Evolutionary conservation across 2,888 invertebrate genomes (phyloP), one percentile per base, ranked within the genome.

Genomic region (Temnothorax unifasciatus): DNA sequence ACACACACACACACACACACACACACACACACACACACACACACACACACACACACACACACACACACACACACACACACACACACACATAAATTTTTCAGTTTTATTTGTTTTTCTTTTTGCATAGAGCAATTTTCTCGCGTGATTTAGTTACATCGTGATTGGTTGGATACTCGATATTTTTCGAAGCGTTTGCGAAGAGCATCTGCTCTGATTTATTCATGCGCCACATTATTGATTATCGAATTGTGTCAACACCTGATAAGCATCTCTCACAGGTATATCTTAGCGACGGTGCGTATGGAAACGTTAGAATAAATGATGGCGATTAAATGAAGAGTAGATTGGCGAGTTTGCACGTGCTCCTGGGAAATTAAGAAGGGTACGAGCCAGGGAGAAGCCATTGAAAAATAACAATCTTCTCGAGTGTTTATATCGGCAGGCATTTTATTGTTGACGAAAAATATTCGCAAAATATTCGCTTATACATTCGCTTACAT

Each of bases 191-290:
- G 34, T 71, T 38, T 47, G 34, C 74, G 38, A n/a, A 21, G 11
- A 59, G 47, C 21, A 21, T 47, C 25, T 47, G 47, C 25, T 81
- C 13, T 34, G 25, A 29, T 59, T 81, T 47, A 47, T 61, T 79
- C 74, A 44, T 47, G 57, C 21, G 47, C 29, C 21, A 5, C 25
- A 25, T 73, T 81, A 81, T 81, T 59, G 74, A 81, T 81, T 81
- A 79, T 59, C 34, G 73, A 73, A 38, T 52, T 76, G 47, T 76
- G 76, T 71, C 44, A 57, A 71, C 57, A 79, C 11, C 29, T 69
- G 57, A 18, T 71, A 79, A 71, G 34, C 44, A 34, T 59, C 44
- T 69, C 15, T 21, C 57, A 34, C 34, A 69, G 21, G 44, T 47
- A n/a, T 79, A 44, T 79, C 52, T 52, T 41, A 34, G 3, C 15